Evolutionary conservation across 2,888 invertebrate species (phyloP), one percentile per base, ranked within the genome.

Genomic region (Andrena haemorrhoa): DNA sequence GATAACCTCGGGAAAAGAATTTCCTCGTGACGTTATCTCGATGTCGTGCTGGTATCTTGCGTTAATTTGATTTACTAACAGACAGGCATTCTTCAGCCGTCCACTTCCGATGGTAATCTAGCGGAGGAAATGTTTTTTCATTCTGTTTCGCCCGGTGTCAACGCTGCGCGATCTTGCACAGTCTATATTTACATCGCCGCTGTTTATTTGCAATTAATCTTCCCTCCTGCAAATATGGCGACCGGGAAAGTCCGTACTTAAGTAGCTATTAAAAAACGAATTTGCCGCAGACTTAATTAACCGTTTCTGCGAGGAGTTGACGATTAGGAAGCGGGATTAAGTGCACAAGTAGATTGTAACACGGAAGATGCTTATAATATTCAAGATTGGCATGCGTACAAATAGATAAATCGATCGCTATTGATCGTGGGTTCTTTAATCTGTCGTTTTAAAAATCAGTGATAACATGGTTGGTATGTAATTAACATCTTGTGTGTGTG

Each of bases 31-130:
- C 23, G 23, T 51, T 72, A 72, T 63, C 72, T 63, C 6, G 51
- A 23, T 63, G 20, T 8, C 33, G n/a, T n/a, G 49, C 16, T 33
- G n/a, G 12, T 10, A 33, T 31, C n/a, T 23, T 10, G 63, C 31
- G 49, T 51, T 63, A 63, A 71, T 72, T 72, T 63, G 63, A 63
- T 63, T 26, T 33, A 63, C 4, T 35, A 23, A 0, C 4, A n/a
- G 16, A 33, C n/a, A n/a, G 7, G 12, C 23, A 6, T 71, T 31
- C 7, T 20, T 16, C 10, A 16, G 23, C 23, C 31, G 2, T 23
- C 6, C 1, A 16, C n/a, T 23, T 2, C 10, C 12, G 64, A 41
- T 8, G 6, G 61, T 33, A 33, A 20, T 20, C 16, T n/a, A 33
- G 29, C 26, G 23, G 3, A 29, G 3, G 12, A 58, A 51, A 66